Percentiles rank a stretch among this genome's conserved stretches.
These are phyloP conservation scores for Austrolebias charrua DNA, from an alignment of 2,797 vertebrate species.

Conservation along the genomic window DNA sequence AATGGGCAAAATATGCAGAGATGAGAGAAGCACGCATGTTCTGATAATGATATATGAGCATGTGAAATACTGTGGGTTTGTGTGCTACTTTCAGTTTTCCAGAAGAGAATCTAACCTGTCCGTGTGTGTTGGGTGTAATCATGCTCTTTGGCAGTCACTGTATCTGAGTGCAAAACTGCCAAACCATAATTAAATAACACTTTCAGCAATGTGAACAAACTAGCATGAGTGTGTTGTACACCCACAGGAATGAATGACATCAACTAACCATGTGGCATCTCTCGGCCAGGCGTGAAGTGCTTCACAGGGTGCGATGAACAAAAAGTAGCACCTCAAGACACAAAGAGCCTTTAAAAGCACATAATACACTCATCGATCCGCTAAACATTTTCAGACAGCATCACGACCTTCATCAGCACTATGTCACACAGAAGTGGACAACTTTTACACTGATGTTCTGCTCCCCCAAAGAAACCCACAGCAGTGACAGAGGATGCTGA, in stretches of 20 bases:
- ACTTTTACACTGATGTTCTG: too few species aligned
- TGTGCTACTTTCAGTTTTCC: conserved; percentile 46
- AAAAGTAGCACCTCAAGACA: neutral
- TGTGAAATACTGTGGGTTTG: conserved; percentile 41
- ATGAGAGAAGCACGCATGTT: neutral
- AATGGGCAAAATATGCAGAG: conserved; percentile 12
- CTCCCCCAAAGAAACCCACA: too few species aligned
- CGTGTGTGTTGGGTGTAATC: conserved; percentile 30
- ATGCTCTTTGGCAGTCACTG: conserved; percentile 53
- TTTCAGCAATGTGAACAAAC: conserved; percentile 50
- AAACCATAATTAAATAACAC: conserved; percentile 43
- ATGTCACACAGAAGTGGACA: neutral
- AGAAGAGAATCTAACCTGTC: conserved; percentile 22
- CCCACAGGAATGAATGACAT: conserved; percentile 27
- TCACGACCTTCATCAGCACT: neutral
- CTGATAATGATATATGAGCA: conserved; percentile 9
- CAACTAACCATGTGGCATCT: conserved; percentile 28
- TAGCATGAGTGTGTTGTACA: neutral
- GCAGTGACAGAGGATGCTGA: too few species aligned
- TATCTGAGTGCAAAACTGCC: conserved; percentile 45
- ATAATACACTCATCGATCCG: neutral
- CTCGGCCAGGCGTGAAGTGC: conserved; percentile 30
- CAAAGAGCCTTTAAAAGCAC: conserved; percentile 42
- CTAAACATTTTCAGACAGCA: neutral
- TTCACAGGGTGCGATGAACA: conserved; percentile 3